Percentiles rank a stretch among this genome's conserved stretches.
These are phyloP conservation scores for Leptinotarsa tumamoca DNA, from an alignment of 2,888 invertebrate genomes.

Conservation along the genomic window DNA sequence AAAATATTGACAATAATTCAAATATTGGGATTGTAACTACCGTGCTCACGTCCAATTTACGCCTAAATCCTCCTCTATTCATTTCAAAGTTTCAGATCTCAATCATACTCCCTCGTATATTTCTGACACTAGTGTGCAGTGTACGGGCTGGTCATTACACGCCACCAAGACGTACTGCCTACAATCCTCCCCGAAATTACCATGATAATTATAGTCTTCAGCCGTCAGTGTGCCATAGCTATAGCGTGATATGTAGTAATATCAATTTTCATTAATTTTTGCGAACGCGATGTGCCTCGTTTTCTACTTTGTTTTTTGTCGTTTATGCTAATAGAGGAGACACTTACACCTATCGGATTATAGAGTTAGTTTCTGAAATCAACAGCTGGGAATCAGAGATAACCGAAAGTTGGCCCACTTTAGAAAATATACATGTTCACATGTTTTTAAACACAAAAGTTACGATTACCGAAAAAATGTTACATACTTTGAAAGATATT, in stretches of 20 bases:
- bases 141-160: constrained; percentile 64
- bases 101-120: constrained; percentile 6
- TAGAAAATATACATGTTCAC: neutral
- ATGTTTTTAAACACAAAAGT: neutral
- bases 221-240: constrained; percentile 55
- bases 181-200: constrained; percentile 67
- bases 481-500: neutral
- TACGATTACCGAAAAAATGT: neutral
- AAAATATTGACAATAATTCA: too few relatives aligned
- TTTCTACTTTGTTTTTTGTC: constrained; percentile 30
- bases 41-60: too few relatives aligned
- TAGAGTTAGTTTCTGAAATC: neutral
- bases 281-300: constrained; percentile 42
- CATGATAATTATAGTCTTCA: constrained; percentile 66
- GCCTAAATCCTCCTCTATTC: too few relatives aligned
- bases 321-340: constrained; percentile 10
- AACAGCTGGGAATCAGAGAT: constrained; percentile 3
- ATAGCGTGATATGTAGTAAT: constrained; percentile 62
- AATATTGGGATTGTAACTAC: too few relatives aligned
- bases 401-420: constrained; percentile 3
- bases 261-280: constrained; percentile 63
- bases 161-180: constrained; percentile 66
- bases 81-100: neutral
- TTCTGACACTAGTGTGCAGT: constrained; percentile 4
- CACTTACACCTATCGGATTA: neutral